These are phyloP conservation scores for Clivina fossor DNA, from an alignment of 2,888 invertebrate genomes.

Conservation along the genomic window DNA sequence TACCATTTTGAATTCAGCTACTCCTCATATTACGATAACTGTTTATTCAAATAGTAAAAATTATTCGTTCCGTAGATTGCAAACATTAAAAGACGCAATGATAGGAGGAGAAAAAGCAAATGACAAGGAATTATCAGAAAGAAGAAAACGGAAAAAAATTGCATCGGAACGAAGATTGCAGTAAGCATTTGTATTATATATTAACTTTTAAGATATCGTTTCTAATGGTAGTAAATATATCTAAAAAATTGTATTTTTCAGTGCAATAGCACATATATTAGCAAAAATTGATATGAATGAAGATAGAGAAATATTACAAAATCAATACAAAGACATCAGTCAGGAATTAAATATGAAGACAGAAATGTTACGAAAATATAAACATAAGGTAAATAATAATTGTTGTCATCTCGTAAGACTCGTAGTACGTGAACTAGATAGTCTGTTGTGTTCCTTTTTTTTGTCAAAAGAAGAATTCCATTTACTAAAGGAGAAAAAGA, in stretches of 20 bases:
- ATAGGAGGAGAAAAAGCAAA: conserved; percentile 78
- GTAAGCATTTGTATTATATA: conserved; percentile 39
- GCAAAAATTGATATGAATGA: conserved; percentile 66
- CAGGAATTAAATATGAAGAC: conserved; percentile 75
- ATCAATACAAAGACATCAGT: conserved; percentile 76
- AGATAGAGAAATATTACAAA: conserved; percentile 68
- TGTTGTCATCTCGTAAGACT: too few relatives aligned
- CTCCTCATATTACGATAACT: conserved; percentile 29
- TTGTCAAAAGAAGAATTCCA: too few relatives aligned
- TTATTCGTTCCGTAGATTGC: too few relatives aligned
- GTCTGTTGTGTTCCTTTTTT: too few relatives aligned
- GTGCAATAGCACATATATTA: conserved; percentile 60
- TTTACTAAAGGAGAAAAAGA: too few relatives aligned
- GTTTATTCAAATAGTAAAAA: conserved; percentile 20
- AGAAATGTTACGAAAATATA: conserved; percentile 64
- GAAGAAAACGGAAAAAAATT: conserved; percentile 65
- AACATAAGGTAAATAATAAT: conserved; percentile 59
- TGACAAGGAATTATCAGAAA: conserved; percentile 71
- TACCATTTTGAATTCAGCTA: too few relatives aligned
- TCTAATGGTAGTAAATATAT: too few relatives aligned
- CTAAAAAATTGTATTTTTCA: conserved; percentile 42
- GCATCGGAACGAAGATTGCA: conserved; percentile 66
- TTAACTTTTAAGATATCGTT: neutral
- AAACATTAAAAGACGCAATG: conserved; percentile 70
- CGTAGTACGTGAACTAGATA: too few relatives aligned